Evolutionary conservation across 1,140 invertebrate genomes (phyloP).

Genomic region (Drosophila mojavensis): DNA sequence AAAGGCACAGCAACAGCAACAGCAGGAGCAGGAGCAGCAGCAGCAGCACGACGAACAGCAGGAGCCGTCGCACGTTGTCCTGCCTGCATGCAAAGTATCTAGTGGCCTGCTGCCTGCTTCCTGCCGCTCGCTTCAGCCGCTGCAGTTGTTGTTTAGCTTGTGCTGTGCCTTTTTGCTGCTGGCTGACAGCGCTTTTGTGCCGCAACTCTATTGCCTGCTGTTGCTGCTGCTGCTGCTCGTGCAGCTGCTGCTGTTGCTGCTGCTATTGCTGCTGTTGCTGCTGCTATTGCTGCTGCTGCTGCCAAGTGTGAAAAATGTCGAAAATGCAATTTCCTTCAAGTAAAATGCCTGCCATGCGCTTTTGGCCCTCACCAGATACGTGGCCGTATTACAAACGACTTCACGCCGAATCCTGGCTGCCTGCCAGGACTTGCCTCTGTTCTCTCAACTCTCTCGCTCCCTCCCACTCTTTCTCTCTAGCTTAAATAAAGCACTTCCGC

Average conservation of each 20-base stretch:
- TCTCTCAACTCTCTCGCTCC: slow-evolving; percentile 10
- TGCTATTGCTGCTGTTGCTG: slow-evolving; percentile 18
- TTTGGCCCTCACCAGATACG: slow-evolving; percentile 64
- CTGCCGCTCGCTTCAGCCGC: slow-evolving; percentile 1
- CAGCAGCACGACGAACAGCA: not conserved
- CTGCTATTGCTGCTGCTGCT: not conserved
- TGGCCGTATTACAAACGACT: slow-evolving; percentile 79
- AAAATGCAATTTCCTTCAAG: slow-evolving; percentile 83
- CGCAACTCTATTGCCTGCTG: slow-evolving; percentile 41
- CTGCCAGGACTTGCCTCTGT: slow-evolving; percentile 40
- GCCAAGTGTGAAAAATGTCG: slow-evolving; percentile 80
- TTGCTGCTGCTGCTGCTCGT: slow-evolving; percentile 7
- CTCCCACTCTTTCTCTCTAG: slow-evolving; percentile 46
- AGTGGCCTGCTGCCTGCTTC: slow-evolving; percentile 28
- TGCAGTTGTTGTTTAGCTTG: slow-evolving; percentile 62
- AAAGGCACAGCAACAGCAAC: slow-evolving; percentile 20
- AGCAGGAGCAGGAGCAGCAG: slow-evolving; percentile 5
- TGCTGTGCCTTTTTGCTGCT: slow-evolving; percentile 72
- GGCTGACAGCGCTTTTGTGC: slow-evolving; percentile 48
- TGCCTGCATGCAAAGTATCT: slow-evolving; percentile 78
- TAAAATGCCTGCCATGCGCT: slow-evolving; percentile 82
- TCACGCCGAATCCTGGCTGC: slow-evolving; percentile 50
- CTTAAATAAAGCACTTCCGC: slow-evolving; percentile 83
- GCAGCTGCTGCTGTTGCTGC: slow-evolving; percentile 2
- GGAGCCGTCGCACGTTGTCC: slow-evolving; percentile 33